phyloP scores from a whole-genome alignment of 2,797 vertebrate genomes.

The Falco rusticolus region DNA sequence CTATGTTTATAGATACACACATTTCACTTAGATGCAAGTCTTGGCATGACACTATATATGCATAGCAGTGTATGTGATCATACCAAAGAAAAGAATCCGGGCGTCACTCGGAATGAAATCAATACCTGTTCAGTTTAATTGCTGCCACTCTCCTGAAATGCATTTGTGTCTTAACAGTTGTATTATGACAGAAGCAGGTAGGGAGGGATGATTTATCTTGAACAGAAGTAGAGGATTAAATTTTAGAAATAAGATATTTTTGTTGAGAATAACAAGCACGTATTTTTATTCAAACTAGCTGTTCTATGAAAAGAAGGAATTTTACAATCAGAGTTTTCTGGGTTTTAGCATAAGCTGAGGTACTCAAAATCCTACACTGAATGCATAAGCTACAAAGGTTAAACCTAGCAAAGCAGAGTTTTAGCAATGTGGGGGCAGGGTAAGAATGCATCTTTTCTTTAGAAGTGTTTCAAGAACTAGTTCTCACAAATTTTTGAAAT shows the following conservation, averaged over 20 bases:
- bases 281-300: not conserved
- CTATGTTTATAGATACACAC: not conserved
- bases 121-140: not conserved
- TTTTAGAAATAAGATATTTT: not conserved
- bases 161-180: not conserved
- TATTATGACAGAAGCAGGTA: not conserved
- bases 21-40: not conserved
- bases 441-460: conserved; percentile 75
- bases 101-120: not conserved
- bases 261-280: not conserved
- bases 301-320: not conserved
- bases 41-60: not conserved
- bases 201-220: not conserved
- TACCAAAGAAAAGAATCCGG: not conserved
- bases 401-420: conserved; percentile 10
- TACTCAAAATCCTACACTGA: conserved; percentile 41
- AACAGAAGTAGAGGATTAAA: not conserved
- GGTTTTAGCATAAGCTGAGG: conserved; percentile 4
- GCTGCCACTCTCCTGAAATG: not conserved
- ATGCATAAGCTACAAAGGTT: conserved; percentile 42
- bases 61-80: rapidly evolving
- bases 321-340: not conserved
- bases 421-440: conserved; percentile 53
- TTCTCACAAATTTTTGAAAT: conserved; percentile 73
- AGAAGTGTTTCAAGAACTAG: conserved; percentile 43